Conservation (phyloP, 1,140 invertebrate species). For the Lucilia cuprina region DNA sequence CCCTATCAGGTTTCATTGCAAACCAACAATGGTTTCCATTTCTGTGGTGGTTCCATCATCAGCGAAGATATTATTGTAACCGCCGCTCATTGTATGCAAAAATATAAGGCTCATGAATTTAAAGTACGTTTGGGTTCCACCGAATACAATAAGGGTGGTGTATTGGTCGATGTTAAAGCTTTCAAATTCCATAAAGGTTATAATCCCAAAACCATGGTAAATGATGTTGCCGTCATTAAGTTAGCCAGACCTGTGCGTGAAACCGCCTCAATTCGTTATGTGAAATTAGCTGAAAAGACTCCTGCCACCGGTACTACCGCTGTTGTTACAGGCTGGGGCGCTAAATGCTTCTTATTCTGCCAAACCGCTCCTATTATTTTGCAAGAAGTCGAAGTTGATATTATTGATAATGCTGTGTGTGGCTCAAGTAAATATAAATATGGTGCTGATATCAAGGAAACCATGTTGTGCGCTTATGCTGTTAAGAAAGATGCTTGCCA, state of each 20-base stretch:
- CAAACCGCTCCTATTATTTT: conserved; percentile 23
- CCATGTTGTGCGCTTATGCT: conserved; percentile 66
- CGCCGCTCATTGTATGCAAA: conserved; percentile 68
- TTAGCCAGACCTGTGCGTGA: conserved; percentile 50
- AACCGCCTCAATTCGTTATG: conserved; percentile 38
- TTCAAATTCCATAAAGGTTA: conserved; percentile 52
- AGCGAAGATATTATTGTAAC: conserved; percentile 61
- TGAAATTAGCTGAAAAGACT: conserved; percentile 43
- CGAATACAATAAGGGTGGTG: conserved; percentile 44
- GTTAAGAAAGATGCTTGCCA: conserved; percentile 67
- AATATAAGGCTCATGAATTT: conserved; percentile 38
- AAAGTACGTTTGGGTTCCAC: conserved; percentile 53
- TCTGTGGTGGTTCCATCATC: conserved; percentile 70
- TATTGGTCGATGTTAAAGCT: conserved; percentile 43
- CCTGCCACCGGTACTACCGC: conserved; percentile 47
- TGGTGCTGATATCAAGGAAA: conserved; percentile 44
- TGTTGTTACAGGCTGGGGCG: conserved; percentile 54
- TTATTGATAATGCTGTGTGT: conserved; percentile 40
- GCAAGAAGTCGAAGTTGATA: conserved; percentile 40
- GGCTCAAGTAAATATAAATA: conserved; percentile 41
- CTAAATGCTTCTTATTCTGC: conserved; percentile 46
- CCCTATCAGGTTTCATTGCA: conserved; percentile 53
- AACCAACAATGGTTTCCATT: conserved; percentile 48
- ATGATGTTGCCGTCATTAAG: conserved; percentile 66
- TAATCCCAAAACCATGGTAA: conserved; percentile 46